Evolutionary conservation across 2,113 vertebrate species (phyloP), one percentile per base, ranked within the genome.

Genomic region (Rhinopomastus cyanomelas): DNA sequence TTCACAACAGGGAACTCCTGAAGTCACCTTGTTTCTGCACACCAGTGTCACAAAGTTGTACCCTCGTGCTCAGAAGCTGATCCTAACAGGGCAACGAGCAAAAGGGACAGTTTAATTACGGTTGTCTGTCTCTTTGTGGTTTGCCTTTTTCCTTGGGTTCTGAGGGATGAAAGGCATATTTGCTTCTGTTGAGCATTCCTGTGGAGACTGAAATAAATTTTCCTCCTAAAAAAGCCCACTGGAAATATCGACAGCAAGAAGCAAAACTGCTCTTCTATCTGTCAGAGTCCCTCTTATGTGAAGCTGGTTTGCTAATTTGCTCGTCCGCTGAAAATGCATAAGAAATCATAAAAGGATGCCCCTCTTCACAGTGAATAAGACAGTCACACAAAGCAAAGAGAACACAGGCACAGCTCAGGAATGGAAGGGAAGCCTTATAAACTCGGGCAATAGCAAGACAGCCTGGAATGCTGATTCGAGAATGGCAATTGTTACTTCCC

Each of bases 81-180:
- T 83, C 60, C 66, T 61, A 75, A 71, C 69, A 91, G 69, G 80
- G 76, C 39, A 30, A 21, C 5, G 42, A 91, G 49, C 72, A 82
- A 92, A 52, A 81, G 55, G 80, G 29, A 39, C 29, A 13, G 37
- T 57, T 68, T 90, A 71, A 96, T 95, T 93, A 80, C 5, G 60
- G 39, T 16, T 34, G 51, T 80, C 88, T 90, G 87, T 96, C 81
- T 77, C 30, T 55, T 76, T 60, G 32, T 75, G 89, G 71, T 88
- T 91, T 85, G 89, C 76, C 81, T 83, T 89, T 77, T 88, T 53
- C 29, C 75, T 94, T 76, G 48, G 64, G 26, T 87, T 94, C 72
- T 66, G 51, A 56, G 46, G 62, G 68, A 93, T 92, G 94, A 97
- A 94, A 96, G 88, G 76, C 82, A 93, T 73, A 95, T 87, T 95